phyloP scores from a whole-genome alignment of 2,888 invertebrate species.

The Chironomus tentans region DNA sequence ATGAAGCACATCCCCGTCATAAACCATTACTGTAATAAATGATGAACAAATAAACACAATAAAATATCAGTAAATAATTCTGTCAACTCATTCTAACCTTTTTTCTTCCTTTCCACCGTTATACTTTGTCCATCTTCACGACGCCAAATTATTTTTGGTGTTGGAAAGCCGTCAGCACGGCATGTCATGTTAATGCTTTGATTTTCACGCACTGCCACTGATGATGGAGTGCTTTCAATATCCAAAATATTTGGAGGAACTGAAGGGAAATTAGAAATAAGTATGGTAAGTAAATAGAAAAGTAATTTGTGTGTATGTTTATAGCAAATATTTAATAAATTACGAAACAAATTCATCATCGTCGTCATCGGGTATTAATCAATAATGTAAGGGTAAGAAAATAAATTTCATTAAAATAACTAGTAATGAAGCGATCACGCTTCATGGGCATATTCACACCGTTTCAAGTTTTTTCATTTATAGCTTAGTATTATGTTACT shows the following conservation, averaged over 20 bases:
- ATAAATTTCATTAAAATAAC: not conserved
- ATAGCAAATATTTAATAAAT: not conserved
- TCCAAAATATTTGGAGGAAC: slow-evolving; percentile 92
- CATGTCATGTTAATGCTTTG: slow-evolving; percentile 89
- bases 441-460: too few relatives aligned
- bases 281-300: too few relatives aligned
- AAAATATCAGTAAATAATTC: slow-evolving; percentile 17
- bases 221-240: slow-evolving; percentile 81
- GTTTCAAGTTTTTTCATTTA: too few relatives aligned
- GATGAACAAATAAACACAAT: not conserved
- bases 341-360: not conserved
- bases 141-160: slow-evolving; percentile 88
- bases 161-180: slow-evolving; percentile 83
- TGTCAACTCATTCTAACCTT: slow-evolving; percentile 51
- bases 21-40: slow-evolving; percentile 60
- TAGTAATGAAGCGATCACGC: too few relatives aligned
- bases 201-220: slow-evolving; percentile 85
- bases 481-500: too few relatives aligned
- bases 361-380: not conserved
- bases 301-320: too few relatives aligned
- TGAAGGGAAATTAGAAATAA: slow-evolving; percentile 43
- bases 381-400: not conserved
- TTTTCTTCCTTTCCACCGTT: slow-evolving; percentile 73
- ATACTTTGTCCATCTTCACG: slow-evolving; percentile 84
- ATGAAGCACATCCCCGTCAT: slow-evolving; percentile 77